phyloP scores from a whole-genome alignment of 2,888 invertebrate species.

The Athalia rosae region DNA sequence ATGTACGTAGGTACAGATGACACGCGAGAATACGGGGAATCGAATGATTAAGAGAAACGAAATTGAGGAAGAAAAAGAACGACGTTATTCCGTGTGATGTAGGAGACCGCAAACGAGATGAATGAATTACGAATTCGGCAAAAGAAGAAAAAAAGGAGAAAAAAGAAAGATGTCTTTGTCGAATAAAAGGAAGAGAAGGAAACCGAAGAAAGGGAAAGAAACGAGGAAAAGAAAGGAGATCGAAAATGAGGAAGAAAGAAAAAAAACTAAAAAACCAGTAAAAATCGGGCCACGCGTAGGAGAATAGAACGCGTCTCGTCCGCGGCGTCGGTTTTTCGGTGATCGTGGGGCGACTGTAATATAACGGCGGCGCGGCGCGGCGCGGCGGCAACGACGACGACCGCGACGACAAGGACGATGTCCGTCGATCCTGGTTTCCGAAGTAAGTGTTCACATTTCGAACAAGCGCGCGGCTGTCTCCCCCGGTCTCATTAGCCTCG shows the following conservation, averaged over 20 bases:
- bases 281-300: conserved; percentile 22
- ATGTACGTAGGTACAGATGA: no score
- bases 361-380: no score
- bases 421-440: conserved; percentile 59
- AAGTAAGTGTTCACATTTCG: not conserved
- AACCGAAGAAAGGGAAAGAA: not conserved
- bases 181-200: no score
- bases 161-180: no score
- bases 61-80: not conserved
- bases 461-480: not conserved
- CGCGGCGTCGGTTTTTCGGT: not conserved
- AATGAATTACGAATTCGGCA: not conserved
- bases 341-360: no score
- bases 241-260: not conserved
- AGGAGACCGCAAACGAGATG: not conserved
- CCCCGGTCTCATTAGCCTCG: conserved; percentile 53
- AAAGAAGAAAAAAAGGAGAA: not conserved
- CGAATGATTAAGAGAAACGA: no score
- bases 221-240: not conserved
- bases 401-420: conserved; percentile 61
- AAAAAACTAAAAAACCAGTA: not conserved
- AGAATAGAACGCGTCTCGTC: not conserved
- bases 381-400: conserved; percentile 8
- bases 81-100: no score
- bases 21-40: no score